Evolutionary conservation across 2,797 vertebrate genomes (phyloP).

Genomic region (Falco biarmicus): DNA sequence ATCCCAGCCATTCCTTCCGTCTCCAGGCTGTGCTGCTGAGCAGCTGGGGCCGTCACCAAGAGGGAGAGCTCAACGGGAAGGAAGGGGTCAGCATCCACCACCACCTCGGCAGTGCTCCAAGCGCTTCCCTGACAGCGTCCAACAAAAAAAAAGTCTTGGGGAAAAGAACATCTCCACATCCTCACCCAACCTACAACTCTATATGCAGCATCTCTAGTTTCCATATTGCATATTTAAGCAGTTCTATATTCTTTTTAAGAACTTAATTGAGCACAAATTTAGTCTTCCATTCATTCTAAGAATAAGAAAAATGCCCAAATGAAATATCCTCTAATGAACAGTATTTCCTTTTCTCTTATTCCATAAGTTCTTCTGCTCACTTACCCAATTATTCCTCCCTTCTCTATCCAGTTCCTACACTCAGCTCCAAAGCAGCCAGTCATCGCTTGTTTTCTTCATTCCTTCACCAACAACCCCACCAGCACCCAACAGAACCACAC

Average conservation of each 20-base stretch:
- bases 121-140: neutral
- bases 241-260: neutral
- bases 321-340: neutral
- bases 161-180: neutral
- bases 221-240: neutral
- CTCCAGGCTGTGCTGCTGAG: neutral
- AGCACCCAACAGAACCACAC: neutral
- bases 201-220: neutral
- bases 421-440: neutral
- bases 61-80: rapidly evolving
- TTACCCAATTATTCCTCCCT: neutral
- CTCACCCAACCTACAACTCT: neutral
- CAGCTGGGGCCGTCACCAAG: neutral
- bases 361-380: neutral
- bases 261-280: neutral
- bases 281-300: neutral
- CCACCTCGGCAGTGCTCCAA: rapidly evolving
- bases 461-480: neutral
- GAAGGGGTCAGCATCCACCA: neutral
- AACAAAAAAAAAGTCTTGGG: neutral
- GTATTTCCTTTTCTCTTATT: neutral
- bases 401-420: neutral
- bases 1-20: neutral
- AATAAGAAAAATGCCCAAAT: neutral
- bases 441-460: neutral